These are phyloP conservation scores for Bujurquina vittata DNA, from an alignment of 2,113 vertebrate species.

Conservation along the genomic window DNA sequence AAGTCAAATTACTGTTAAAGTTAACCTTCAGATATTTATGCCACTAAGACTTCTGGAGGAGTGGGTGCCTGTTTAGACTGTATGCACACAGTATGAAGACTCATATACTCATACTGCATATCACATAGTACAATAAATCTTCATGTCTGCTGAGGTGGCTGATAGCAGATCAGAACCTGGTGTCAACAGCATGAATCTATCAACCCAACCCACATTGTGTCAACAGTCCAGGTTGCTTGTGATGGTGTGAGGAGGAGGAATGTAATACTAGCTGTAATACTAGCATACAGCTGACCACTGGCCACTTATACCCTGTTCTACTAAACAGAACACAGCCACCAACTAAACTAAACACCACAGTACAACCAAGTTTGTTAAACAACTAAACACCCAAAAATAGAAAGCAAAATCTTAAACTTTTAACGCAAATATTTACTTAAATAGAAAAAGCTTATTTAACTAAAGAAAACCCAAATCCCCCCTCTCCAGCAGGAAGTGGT, in stretches of 20 bases:
- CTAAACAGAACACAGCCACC: too few species aligned
- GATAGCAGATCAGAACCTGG: neutral
- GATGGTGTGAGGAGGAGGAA: neutral
- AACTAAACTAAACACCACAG: too few species aligned
- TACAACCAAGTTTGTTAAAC: too few species aligned
- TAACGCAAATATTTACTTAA: too few species aligned
- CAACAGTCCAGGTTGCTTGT: neutral
- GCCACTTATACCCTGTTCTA: too few species aligned
- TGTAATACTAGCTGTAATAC: neutral
- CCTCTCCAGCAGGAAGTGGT: too few species aligned
- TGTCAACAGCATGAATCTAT: too few species aligned
- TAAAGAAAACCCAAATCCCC: too few species aligned
- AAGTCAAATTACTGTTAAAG: neutral
- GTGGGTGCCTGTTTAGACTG: neutral
- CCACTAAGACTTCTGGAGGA: neutral
- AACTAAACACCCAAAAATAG: too few species aligned
- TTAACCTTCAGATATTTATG: neutral
- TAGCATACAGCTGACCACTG: neutral
- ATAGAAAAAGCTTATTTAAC: too few species aligned
- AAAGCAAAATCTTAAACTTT: too few species aligned
- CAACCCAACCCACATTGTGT: too few species aligned
- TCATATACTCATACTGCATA: neutral
- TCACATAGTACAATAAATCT: neutral
- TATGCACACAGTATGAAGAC: neutral
- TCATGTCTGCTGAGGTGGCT: neutral